Base-by-base conservation (phyloP, 1,140 invertebrate species). In the Zaprionus capensis region DNA sequence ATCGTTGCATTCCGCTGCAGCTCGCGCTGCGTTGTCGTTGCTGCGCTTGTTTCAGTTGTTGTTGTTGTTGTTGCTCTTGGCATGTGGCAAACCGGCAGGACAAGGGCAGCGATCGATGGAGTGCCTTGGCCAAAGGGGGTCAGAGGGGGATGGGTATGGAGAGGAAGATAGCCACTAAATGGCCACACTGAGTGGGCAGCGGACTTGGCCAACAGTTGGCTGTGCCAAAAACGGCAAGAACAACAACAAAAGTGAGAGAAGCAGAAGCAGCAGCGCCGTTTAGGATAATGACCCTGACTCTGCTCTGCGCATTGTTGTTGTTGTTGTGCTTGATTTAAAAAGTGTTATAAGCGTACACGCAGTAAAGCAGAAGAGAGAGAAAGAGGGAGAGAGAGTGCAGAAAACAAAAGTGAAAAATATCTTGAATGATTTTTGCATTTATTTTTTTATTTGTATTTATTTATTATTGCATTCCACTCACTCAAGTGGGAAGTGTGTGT, bases 201-300 rank as follows among this genome's bases (percentile, higher is more conserved):
- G 44, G 24, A 71, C 67, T 71, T 70, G 67, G 72, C 55, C 72
- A n/a, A 70, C 41, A 24, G n/a, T 44, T 57, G 26, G 49, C 61
- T 57, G 70, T 74, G 71, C 66, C 70, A 77, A 71, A 76, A 55
- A 75, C 15, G n/a, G 15, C 22, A 46, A 66, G 20, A 26, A 57
- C 61, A 57, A 49, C 36, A 53, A 15, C 3, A 38, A 5, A 9
- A 49, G 20, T 24, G 38, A 38, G 14, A 17, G 38, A 28, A 46
- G 38, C 26, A 46, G 20, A 38, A 57, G 31, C 49, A 36, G 61
- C 64, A 41, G 51, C 36, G 26, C 73, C 46, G 69, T 73, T 83
- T 80, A 77, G 81, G 80, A 80, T 82, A 83, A 82, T 83, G 81
- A 83, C 81, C 81, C 80, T 83, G 81, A 69, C 55, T 62, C 67